Base-by-base conservation (phyloP, 2,797 vertebrate genomes). In the Bovichtus diacanthus region DNA sequence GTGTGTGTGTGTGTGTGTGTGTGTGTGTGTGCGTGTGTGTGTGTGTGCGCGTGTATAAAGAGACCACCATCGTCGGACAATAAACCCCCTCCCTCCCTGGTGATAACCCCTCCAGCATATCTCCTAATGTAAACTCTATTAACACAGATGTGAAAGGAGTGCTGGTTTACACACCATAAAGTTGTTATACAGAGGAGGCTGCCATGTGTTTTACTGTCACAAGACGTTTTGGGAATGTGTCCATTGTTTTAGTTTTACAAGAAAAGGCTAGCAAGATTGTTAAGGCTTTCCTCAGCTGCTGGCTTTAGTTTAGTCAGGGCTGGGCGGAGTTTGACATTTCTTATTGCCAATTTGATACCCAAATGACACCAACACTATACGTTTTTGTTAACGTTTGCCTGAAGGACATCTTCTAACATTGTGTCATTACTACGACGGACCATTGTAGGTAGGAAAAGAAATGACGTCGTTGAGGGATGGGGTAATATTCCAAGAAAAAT, bases 61-160 rank as follows among this genome's bases (percentile, higher is more conserved):
- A 82, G 87, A 80, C 77, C 85, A 79, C 84, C 87, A 70, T 84
- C 8, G 63, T 80, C 78, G 79, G 73, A 64, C 88, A 59, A 84
- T 25, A 55, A 66, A 39, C 50, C 53, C 38, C 12, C 7, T 23
- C 4, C 2, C 68, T 54, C 49, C 70, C 47, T 49, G 74, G 75
- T 80, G 90, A 92, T 91, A 92, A 88, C 87, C 82, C 79, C 76
- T 29, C 46, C 8, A 31, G 62, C 80, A 43, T 88, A 91, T 88
- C 86, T 78, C 60, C 85, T 71, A 83, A 89, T 88, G 90, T 92
- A 90, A 93, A 91, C 90, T 89, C 84, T 70, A 81, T 85, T 89
- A 86, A 90, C 77, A 49, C 83, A 85, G 76, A 90, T 75, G 90
- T 87, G 86, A 90, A 91, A 87, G 88, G 80, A 80, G 76, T 51